A percentile compares a stretch with the other conserved stretches of the same genome.
phyloP scores from a whole-genome alignment of 2,113 vertebrate genomes.

The Nothoprocta pentlandii region DNA sequence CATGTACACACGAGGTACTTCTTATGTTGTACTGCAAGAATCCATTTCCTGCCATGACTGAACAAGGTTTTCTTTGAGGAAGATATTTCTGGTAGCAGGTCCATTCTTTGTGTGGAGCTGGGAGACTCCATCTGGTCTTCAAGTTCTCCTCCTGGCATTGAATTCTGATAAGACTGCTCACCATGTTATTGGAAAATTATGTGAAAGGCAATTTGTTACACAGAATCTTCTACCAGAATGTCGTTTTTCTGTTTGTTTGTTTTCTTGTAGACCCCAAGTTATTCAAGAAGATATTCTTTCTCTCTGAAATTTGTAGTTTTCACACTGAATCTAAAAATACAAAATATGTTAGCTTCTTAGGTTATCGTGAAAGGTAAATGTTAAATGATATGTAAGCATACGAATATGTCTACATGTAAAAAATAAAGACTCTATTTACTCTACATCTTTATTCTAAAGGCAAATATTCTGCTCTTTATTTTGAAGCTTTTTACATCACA shows the following conservation, averaged over 20 bases:
- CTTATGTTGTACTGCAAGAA: rapidly evolving
- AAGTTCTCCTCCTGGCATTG: not conserved
- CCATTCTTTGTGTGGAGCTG: not conserved
- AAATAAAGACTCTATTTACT: not conserved
- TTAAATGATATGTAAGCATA: not conserved
- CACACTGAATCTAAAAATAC: not conserved
- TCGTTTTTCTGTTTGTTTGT: not conserved
- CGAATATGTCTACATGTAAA: not conserved
- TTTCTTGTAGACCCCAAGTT: not conserved
- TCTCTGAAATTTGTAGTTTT: not conserved
- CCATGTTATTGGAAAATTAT: not conserved
- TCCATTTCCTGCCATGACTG: not conserved
- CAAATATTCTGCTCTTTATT: not conserved
- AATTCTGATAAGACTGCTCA: not conserved
- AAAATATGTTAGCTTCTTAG: not conserved
- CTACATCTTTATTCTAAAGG: not conserved
- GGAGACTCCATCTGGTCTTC: not conserved
- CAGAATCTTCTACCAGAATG: not conserved
- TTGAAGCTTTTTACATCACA: not conserved
- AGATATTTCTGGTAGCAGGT: not conserved
- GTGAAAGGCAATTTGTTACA: not conserved
- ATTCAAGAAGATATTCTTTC: not conserved
- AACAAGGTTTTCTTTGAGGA: not conserved
- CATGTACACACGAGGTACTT: not conserved
- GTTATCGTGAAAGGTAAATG: not conserved